Conservation (phyloP, 2,888 invertebrate species). For the Oligia latruncula region DNA sequence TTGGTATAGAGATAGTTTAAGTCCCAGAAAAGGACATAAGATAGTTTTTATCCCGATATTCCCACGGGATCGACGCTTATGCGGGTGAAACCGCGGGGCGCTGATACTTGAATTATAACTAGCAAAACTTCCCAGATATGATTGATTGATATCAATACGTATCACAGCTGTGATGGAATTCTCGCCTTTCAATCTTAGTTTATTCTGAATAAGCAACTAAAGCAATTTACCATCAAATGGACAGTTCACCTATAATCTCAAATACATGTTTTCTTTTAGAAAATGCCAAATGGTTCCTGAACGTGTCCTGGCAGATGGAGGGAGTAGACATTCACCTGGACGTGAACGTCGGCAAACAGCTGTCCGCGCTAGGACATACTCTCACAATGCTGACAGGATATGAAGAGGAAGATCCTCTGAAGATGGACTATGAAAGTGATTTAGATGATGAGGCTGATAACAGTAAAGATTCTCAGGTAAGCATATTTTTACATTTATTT, state of each 20-base stretch:
- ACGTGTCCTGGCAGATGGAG: conserved; percentile 99
- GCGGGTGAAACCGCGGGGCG: too few species aligned
- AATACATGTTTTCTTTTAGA: conserved; percentile 85
- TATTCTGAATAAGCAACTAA: background rate
- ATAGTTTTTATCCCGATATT: too few species aligned
- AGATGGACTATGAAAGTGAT: conserved; percentile 94
- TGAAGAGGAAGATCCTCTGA: conserved; percentile 94
- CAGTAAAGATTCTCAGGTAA: conserved; percentile 88
- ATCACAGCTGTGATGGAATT: too few species aligned
- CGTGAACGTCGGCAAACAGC: conserved; percentile 98
- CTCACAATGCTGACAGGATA: conserved; percentile 97
- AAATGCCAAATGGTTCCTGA: conserved; percentile 99
- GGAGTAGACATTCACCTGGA: conserved; percentile 99
- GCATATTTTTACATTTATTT: too few species aligned
- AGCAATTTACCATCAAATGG: background rate
- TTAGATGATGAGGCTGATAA: conserved; percentile 93
- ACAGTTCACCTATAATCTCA: background rate
- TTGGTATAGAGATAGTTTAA: too few species aligned
- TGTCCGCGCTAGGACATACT: conserved; percentile 98
- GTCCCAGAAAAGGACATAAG: too few species aligned
- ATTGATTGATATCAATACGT: too few species aligned
- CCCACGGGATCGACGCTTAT: too few species aligned
- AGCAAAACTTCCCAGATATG: background rate
- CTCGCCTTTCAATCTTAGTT: background rate
- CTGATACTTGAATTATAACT: background rate